Percentiles rank a stretch among this genome's conserved stretches.
Evolutionary conservation across 1,140 invertebrate species (phyloP).

Genomic region (Temnothorax curvispinosus): DNA sequence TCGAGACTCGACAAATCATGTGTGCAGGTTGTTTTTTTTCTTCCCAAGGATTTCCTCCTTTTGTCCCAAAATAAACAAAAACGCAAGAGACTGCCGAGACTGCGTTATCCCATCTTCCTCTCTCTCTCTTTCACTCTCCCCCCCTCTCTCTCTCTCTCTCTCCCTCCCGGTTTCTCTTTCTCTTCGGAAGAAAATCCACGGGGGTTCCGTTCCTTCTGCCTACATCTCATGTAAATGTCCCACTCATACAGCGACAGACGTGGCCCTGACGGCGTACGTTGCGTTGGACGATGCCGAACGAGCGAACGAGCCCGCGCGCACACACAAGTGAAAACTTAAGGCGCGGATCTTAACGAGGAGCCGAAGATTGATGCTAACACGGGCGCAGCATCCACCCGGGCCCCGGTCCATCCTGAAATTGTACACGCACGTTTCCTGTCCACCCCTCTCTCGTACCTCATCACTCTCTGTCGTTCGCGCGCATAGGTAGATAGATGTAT

Average conservation of each 20-base stretch:
- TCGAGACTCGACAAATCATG: neutral
- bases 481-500: conserved; percentile 59
- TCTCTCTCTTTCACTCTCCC: neutral
- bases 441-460: conserved; percentile 52
- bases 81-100: conserved; percentile 19
- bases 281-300: conserved; percentile 41
- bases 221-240: conserved; percentile 76
- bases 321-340: conserved; percentile 75
- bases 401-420: conserved; percentile 62
- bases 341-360: conserved; percentile 81
- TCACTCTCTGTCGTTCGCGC: conserved; percentile 61
- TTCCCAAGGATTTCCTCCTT: conserved; percentile 48
- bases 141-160: conserved; percentile 27
- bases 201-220: conserved; percentile 70
- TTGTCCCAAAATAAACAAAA: conserved; percentile 44
- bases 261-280: conserved; percentile 59
- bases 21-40: neutral
- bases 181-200: conserved; percentile 75
- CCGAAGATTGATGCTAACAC: conserved; percentile 82
- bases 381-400: conserved; percentile 73
- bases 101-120: neutral
- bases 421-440: conserved; percentile 54
- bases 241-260: conserved; percentile 59
- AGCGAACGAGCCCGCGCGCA: conserved; percentile 56
- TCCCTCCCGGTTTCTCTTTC: neutral